Evolutionary conservation across 2,888 invertebrate genomes (phyloP), one percentile per base, ranked within the genome.

Genomic region (Ptychoptera contaminata): DNA sequence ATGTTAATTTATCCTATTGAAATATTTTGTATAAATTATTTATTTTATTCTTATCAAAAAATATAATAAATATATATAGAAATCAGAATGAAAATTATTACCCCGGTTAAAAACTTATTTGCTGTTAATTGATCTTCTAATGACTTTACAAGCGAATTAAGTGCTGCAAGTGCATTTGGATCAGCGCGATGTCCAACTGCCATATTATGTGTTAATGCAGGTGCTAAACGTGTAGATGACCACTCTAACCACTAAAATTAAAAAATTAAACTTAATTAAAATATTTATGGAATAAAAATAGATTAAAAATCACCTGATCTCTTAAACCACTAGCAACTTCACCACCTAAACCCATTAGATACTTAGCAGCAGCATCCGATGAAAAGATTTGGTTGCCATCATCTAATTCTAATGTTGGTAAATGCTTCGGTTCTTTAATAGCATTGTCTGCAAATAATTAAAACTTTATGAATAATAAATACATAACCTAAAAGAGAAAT

Each of bases 281-380:
- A 42, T 39, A 16, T 10, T 12, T n/a, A 37, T 41, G n/a, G n/a
- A n/a, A n/a, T n/a, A n/a, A n/a, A n/a, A n/a, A n/a, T n/a, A n/a
- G 2, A 37, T 12, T 2, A 16, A 16, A 42, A 51, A 51, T 47
- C 49, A 73, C 65, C 56, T 64, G 61, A 54, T 65, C 61, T 14
- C 63, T 51, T 38, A 69, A 62, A 62, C 63, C 47, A 62, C 55
- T 48, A 58, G 62, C 50, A 40, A 55, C 50, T 32, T 53, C 51
- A 41, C 59, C 56, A 43, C 63, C 61, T 16, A 77, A 68, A 43
- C 63, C 61, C 16, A 77, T 68, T 40, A 86, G 60, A 57, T 76
- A 79, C 57, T 75, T 74, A 12, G 76, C 68, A 1, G 79, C 79
- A 1, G 83, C 78, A 63, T 80, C 81, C 44, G 77, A 71, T 37